Base-by-base conservation (phyloP, 2,113 vertebrate genomes). In the Dasyurus viverrinus region DNA sequence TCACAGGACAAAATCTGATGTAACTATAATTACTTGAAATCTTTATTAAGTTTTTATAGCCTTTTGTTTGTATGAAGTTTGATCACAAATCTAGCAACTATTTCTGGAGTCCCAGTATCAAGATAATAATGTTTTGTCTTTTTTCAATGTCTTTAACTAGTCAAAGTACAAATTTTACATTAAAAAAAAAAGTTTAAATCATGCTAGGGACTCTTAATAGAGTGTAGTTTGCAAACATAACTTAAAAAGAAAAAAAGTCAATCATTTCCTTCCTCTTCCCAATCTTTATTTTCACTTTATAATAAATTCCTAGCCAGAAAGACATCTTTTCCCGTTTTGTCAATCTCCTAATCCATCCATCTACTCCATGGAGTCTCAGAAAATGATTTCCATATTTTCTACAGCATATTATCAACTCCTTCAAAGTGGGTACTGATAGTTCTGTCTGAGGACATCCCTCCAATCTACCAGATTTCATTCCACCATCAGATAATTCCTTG, bases 11-110 rank as follows among this genome's bases (percentile, higher is more conserved):
- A 8, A 90, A 96, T 68, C 84, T 93, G 46, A 9, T 47, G 2
- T 93, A 93, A 90, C 54, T 97, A 91, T 57, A 93, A 96, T 95
- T 89, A 90, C 25, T 47, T 90, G 46, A 90, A 90, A 50, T 54
- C 19, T 23, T 54, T 50, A 5, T 26, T 48, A 26, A 89, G 47
- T 90, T 27, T 89, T 30, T 47, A 54, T 26, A 30, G 57, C 10
- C 27, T 90, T 47, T 90, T n/a, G 24, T 46, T 46, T 89, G 84
- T 47, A 8, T 90, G 48, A 48, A 47, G 5, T 90, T 90, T 90
- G 46, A 48, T 26, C 3, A 90, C 48, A 27, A 50, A 90, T 14
- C 27, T n/a, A 93, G 53, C 42, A 55, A 97, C 10, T 94, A 90
- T 89, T 94, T 92, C 92, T 89, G 96, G 68, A 96, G 8, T 96